Conservation (phyloP, 2,888 invertebrate genomes). For the Sicus ferrugineus region DNA sequence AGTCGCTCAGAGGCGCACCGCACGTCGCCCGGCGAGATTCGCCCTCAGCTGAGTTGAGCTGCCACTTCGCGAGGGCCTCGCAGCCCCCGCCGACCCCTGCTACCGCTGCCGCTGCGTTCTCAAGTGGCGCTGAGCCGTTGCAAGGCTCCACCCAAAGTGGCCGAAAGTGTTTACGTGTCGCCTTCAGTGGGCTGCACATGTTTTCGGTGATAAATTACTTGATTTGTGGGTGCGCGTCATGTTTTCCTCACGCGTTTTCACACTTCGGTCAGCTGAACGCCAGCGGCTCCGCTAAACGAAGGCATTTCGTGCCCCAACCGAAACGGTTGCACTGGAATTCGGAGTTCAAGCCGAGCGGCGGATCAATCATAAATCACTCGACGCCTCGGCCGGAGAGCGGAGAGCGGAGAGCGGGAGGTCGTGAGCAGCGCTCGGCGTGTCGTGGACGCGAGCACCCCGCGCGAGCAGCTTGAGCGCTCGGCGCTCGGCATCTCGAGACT, state of each 20-base stretch:
- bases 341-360: background rate
- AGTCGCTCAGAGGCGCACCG: too few relatives aligned
- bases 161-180: constrained; percentile 11
- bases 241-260: constrained; percentile 59
- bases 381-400: too few relatives aligned
- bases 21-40: too few relatives aligned
- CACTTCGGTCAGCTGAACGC: constrained; percentile 55
- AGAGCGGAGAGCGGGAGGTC: too few relatives aligned
- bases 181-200: constrained; percentile 63
- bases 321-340: constrained; percentile 8
- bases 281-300: background rate
- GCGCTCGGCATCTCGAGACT: constrained; percentile 9
- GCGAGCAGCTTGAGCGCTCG: too few relatives aligned
- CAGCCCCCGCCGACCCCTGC: background rate
- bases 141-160: background rate
- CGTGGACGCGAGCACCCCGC: too few relatives aligned
- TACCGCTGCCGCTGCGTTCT: constrained; percentile 10
- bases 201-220: constrained; percentile 64
- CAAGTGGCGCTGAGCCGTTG: constrained; percentile 51
- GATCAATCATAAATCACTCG: constrained; percentile 1
- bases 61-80: background rate
- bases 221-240: constrained; percentile 57
- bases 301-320: background rate
- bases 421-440: too few relatives aligned
- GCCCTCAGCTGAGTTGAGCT: too few relatives aligned